phyloP scores from a whole-genome alignment of 2,797 vertebrate genomes.

The Gymnopithys bicolor region DNA sequence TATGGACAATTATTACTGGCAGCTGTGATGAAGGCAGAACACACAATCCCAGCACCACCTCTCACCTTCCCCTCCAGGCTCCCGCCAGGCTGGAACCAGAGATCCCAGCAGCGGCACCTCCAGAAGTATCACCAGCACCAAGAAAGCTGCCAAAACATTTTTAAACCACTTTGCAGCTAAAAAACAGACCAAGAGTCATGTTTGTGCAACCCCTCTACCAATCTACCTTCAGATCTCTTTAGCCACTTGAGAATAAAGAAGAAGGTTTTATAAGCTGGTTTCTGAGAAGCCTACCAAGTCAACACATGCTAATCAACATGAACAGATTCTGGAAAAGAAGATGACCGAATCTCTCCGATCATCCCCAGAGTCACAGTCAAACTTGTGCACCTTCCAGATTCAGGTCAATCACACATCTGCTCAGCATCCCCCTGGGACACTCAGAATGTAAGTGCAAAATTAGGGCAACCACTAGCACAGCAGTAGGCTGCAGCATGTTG shows the following conservation, averaged over 20 bases:
- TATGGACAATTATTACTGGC: background rate
- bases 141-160: background rate
- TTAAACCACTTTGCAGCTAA: background rate
- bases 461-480: slow-evolving; percentile 49
- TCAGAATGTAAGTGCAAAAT: slow-evolving; percentile 44
- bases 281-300: background rate
- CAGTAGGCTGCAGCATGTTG: slow-evolving; percentile 48
- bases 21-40: background rate
- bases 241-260: background rate
- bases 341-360: background rate
- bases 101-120: background rate
- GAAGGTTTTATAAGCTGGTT: background rate
- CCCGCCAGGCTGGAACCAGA: background rate
- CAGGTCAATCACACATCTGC: slow-evolving; percentile 53
- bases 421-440: background rate
- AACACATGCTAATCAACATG: background rate
- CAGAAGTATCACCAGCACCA: background rate
- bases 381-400: background rate
- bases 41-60: background rate
- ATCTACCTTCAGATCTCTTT: background rate
- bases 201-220: background rate
- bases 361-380: background rate
- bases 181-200: background rate
- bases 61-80: background rate
- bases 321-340: slow-evolving; percentile 8